Conservation (phyloP, 2,113 vertebrate genomes). For the Saccopteryx bilineata region DNA sequence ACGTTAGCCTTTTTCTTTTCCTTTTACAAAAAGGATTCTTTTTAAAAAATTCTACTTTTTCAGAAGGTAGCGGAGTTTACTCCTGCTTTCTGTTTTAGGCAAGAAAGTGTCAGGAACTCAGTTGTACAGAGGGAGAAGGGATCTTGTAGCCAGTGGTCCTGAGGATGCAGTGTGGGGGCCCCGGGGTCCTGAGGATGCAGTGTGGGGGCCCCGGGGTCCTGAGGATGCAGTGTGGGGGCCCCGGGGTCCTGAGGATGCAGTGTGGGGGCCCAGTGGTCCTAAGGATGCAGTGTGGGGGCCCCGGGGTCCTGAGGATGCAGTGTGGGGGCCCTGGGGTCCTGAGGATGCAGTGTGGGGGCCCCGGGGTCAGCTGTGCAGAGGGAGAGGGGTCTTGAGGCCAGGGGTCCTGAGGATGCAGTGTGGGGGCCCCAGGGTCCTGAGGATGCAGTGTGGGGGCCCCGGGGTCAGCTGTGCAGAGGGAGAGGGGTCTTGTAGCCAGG, state of each 20-base stretch:
- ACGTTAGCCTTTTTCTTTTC: background rate
- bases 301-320: background rate
- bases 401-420: background rate
- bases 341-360: background rate
- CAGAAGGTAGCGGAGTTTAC: conserved; percentile 9
- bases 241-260: no score
- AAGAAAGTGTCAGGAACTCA: background rate
- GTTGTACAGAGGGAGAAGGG: background rate
- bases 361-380: background rate
- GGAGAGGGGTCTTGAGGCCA: background rate
- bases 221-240: no score
- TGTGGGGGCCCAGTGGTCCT: no score
- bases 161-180: background rate
- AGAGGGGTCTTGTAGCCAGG: background rate
- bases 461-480: background rate
- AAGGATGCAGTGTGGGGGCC: no score
- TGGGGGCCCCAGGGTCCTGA: background rate
- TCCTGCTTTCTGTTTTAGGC: background rate
- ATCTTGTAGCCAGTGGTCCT: background rate
- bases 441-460: background rate
- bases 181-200: no score
- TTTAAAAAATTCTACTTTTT: background rate
- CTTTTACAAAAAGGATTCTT: background rate
- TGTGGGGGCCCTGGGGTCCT: background rate
- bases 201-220: no score